Conservation (phyloP, 92 coral and sea anemone genomes). For the Actinernus sp. region DNA sequence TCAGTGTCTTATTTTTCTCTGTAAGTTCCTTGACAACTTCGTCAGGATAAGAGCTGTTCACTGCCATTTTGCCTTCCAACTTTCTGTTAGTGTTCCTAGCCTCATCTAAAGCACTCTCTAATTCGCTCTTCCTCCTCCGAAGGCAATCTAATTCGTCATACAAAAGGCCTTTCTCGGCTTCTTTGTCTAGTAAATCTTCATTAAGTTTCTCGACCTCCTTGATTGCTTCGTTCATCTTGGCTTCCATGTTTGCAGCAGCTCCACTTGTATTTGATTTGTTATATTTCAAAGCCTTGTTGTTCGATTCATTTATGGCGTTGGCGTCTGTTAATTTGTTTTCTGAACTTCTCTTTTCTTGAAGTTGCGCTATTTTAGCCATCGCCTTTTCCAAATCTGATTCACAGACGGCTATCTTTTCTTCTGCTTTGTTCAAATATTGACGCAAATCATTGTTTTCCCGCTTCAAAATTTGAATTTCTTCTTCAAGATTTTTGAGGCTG, state of each 20-base stretch:
- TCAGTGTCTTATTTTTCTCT: slow-evolving; percentile 53
- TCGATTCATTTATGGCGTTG: neutral
- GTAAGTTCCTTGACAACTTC: slow-evolving; percentile 54
- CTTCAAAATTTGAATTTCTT: slow-evolving; percentile 48
- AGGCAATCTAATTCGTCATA: slow-evolving; percentile 27
- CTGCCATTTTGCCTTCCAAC: slow-evolving; percentile 26
- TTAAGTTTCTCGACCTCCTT: slow-evolving; percentile 25
- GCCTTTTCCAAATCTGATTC: slow-evolving; percentile 80
- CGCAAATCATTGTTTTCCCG: slow-evolving; percentile 73
- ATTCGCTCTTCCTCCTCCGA: slow-evolving; percentile 17
- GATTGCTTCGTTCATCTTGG: neutral
- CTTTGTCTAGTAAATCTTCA: slow-evolving; percentile 25
- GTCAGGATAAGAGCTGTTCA: slow-evolving; percentile 28
- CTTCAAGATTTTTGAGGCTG: slow-evolving; percentile 23
- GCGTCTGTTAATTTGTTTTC: neutral
- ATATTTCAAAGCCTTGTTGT: neutral
- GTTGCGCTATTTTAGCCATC: slow-evolving; percentile 45
- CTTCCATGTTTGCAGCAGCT: slow-evolving; percentile 8
- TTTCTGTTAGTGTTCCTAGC: slow-evolving; percentile 37
- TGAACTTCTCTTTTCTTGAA: slow-evolving; percentile 20
- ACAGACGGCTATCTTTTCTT: slow-evolving; percentile 67
- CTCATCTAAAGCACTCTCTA: slow-evolving; percentile 40
- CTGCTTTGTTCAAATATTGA: slow-evolving; percentile 67
- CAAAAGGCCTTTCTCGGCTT: slow-evolving; percentile 20
- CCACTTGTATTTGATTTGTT: neutral